Conservation (phyloP, 2,113 vertebrate species). For the Arenaria interpres region DNA sequence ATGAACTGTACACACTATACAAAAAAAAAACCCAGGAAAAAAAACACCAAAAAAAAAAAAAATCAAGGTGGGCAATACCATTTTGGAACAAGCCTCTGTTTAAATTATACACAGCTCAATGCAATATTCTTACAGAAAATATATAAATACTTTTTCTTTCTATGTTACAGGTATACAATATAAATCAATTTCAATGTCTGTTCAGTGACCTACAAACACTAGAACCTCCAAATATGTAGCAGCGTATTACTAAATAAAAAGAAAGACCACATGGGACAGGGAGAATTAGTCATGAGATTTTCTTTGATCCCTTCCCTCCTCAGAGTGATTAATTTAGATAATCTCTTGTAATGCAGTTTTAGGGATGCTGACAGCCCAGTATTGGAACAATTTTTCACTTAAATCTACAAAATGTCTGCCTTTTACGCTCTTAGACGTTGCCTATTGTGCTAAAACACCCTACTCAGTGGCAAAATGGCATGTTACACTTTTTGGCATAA, state of each 20-base stretch:
- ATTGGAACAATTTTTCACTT: conserved; percentile 27
- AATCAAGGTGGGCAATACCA: conserved; percentile 77
- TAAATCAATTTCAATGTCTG: conserved; percentile 90
- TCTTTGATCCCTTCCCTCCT: conserved; percentile 40
- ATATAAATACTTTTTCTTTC: conserved; percentile 98
- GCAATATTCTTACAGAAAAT: conserved; percentile 96
- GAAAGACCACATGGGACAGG: conserved; percentile 44
- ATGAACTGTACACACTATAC: conserved; percentile 94
- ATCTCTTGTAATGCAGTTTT: conserved; percentile 55
- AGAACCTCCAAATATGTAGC: conserved; percentile 84
- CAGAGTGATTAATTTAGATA: conserved; percentile 54
- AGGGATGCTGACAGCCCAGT: conserved; percentile 70
- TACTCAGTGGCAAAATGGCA: conserved; percentile 62
- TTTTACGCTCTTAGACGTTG: not conserved
- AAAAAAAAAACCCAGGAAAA: conserved; percentile 67
- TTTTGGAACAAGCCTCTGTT: conserved; percentile 80
- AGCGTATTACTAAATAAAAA: conserved; percentile 78
- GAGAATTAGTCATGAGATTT: conserved; percentile 61
- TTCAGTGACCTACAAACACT: conserved; percentile 88
- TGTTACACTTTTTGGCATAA: conserved; percentile 73
- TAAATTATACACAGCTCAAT: conserved; percentile 89
- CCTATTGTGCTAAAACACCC: conserved; percentile 67
- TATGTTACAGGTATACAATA: conserved; percentile 99
- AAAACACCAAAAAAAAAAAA: not conserved
- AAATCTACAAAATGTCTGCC: conserved; percentile 3